These are phyloP conservation scores for Pangasius krempfi DNA, from an alignment of 2,797 vertebrate species.

Conservation along the genomic window DNA sequence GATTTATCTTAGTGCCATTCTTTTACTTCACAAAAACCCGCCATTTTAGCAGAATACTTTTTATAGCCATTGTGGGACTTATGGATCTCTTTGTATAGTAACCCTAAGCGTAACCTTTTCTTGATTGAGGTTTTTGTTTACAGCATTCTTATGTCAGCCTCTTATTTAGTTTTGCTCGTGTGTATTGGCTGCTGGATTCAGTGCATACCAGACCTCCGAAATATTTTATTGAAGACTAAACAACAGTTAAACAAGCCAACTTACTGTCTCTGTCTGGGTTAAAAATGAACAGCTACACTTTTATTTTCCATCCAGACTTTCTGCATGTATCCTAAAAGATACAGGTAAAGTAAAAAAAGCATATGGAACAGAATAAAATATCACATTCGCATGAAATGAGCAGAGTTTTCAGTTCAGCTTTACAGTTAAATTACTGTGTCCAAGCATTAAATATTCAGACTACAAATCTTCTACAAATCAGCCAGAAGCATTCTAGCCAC, in stretches of 20 bases:
- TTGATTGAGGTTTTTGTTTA: neutral
- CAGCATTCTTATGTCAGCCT: neutral
- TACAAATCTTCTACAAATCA: neutral
- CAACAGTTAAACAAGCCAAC: slow-evolving; percentile 8
- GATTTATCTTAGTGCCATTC: no score
- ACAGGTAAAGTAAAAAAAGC: neutral
- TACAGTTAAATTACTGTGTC: neutral
- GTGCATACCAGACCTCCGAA: slow-evolving; percentile 2
- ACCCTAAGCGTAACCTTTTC: neutral
- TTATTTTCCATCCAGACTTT: neutral
- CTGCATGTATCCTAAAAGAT: neutral
- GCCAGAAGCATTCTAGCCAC: neutral
- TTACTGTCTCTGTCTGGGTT: neutral
- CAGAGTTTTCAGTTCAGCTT: neutral
- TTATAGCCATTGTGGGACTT: neutral
- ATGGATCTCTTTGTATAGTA: neutral
- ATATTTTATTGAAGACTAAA: slow-evolving; percentile 8
- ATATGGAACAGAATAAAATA: neutral
- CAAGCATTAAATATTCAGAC: neutral
- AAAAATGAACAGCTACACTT: neutral
- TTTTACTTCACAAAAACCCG: no score
- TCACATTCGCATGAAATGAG: neutral
- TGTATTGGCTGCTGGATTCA: neutral
- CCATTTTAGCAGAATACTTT: no score
- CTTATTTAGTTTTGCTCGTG: neutral